A percentile compares a stretch with the other conserved stretches of the same genome.
Evolutionary conservation across 2,888 invertebrate species (phyloP).

Genomic region (Cryptops parisi): DNA sequence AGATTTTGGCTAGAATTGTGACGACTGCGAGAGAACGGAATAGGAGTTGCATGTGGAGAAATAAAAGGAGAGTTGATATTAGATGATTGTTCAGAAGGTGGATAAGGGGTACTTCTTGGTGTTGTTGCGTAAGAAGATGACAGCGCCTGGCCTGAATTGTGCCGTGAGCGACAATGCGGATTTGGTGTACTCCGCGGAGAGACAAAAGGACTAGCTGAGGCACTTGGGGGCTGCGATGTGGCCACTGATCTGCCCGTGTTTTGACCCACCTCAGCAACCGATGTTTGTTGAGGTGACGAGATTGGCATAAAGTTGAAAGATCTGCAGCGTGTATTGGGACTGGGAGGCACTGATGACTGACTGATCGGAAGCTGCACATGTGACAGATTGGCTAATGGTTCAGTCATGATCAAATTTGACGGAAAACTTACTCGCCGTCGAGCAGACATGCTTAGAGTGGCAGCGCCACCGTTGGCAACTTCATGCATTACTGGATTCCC

Average conservation of each 20-base stretch:
- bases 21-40: slow-evolving; percentile 25
- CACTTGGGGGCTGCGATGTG: slow-evolving; percentile 46
- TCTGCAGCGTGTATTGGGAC: slow-evolving; percentile 59
- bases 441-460: too few relatives aligned
- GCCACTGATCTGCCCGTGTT: slow-evolving; percentile 35
- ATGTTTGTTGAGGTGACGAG: slow-evolving; percentile 50
- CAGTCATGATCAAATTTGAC: neutral
- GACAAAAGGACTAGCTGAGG: slow-evolving; percentile 63
- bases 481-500: neutral
- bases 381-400: neutral
- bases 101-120: slow-evolving; percentile 19
- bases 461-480: neutral
- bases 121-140: slow-evolving; percentile 20
- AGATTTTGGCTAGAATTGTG: slow-evolving; percentile 24
- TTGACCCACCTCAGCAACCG: slow-evolving; percentile 20
- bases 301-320: slow-evolving; percentile 77
- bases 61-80: slow-evolving; percentile 25
- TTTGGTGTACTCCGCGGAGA: slow-evolving; percentile 59
- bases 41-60: slow-evolving; percentile 27
- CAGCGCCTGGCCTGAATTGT: slow-evolving; percentile 34
- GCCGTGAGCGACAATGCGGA: slow-evolving; percentile 46
- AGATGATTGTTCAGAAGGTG: slow-evolving; percentile 18
- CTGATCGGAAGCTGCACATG: neutral
- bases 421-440: slow-evolving; percentile 11
- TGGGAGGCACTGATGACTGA: slow-evolving; percentile 43